Evolutionary conservation across 2,888 invertebrate species (phyloP).

Genomic region (Calameuta idolon): DNA sequence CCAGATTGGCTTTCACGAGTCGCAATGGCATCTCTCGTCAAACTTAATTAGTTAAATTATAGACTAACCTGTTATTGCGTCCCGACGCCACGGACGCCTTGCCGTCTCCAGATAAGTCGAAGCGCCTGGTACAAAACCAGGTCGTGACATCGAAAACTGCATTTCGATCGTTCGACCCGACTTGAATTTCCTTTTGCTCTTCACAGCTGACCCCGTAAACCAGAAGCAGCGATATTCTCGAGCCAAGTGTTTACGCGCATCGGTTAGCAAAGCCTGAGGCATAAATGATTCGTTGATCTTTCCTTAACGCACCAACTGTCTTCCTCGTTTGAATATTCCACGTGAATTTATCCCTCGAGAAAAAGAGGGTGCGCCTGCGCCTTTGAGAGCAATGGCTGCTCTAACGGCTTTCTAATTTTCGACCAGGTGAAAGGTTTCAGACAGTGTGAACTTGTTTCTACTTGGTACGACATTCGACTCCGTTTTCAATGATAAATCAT

Average conservation of each 20-base stretch:
- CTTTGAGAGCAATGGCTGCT: neutral
- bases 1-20: neutral
- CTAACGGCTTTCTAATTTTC: neutral
- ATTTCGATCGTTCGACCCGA: constrained; percentile 43
- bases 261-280: neutral
- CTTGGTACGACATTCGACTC: neutral
- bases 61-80: neutral
- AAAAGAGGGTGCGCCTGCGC: neutral
- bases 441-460: neutral
- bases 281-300: neutral
- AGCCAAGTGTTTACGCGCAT: neutral
- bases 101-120: constrained; percentile 12
- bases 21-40: neutral
- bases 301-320: neutral
- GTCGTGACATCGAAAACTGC: constrained; percentile 51
- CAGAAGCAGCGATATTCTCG: constrained; percentile 20
- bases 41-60: neutral
- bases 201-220: constrained; percentile 43
- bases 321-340: neutral
- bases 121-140: constrained; percentile 33
- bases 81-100: neutral
- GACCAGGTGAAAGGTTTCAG: neutral
- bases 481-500: neutral
- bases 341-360: neutral
- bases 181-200: constrained; percentile 35